Base-by-base conservation (phyloP, 2,888 invertebrate species). In the Lumbricus terrestris region DNA sequence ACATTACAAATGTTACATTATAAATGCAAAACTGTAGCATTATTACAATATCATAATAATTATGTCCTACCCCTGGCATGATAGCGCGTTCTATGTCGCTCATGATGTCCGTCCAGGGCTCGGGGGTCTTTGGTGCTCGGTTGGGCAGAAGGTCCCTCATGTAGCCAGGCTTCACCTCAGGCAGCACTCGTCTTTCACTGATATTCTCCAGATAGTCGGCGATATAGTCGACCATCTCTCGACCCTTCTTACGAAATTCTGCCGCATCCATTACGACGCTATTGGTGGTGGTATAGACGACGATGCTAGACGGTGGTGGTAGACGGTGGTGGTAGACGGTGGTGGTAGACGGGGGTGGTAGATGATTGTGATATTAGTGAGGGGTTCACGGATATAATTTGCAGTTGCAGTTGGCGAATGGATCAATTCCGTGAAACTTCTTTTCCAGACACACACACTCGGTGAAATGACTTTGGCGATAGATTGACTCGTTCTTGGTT, bases 81-180 rank as follows among this genome's bases (percentile, higher is more conserved):
- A 92, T 91, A n/a, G 91, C 90, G 33, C 91, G 47, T 69, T 92
- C 92, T 37, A 92, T 88, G 88, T 92, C 92, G n/a, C 47, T 88
- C 40, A 92, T 69, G 69, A 92, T 90, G 69, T 92, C 90, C 20
- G 91, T 91, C 92, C 92, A 92, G 15, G 82, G 88, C 37, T 94
- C 94, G 0, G 93, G 93, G 29, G 92, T 91, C 54, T 93, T 92
- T 0, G 94, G 94, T 0, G 94, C 94, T 35, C 93, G 92, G 54
- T 93, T 93, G 1, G 94, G 94, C 20, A 94, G 92, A 34, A 94
- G 92, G 5, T 93, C 91, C 47, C 93, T 91, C 35, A 92, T 34
- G 88, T 90, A 91, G 20, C 92, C 92, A 0, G 92, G 91, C 88
- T 91, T 54, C 6, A 92, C 91, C 18, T 91, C 88, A 29, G 92